phyloP scores from a whole-genome alignment of 1,140 invertebrate species.

The Metopolophium dirhodum region DNA sequence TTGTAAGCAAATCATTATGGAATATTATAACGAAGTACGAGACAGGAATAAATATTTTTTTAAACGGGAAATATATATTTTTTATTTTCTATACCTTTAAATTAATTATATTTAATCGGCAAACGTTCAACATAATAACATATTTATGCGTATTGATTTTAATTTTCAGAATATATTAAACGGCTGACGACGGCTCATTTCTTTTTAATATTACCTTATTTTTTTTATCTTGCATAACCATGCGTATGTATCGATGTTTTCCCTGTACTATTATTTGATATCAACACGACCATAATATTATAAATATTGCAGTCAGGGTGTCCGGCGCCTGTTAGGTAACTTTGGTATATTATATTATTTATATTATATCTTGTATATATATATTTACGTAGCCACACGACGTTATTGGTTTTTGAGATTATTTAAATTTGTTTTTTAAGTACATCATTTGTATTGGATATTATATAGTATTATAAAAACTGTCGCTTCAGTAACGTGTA shows the following conservation, averaged over 20 bases:
- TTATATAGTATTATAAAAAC: neutral
- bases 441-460: conserved; percentile 3
- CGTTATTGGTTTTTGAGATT: neutral
- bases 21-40: neutral
- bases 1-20: neutral
- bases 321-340: neutral
- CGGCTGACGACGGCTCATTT: neutral
- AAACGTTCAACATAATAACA: neutral
- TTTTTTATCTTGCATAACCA: neutral
- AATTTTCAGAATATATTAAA: neutral
- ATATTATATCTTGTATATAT: neutral
- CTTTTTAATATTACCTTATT: neutral
- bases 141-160: neutral
- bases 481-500: neutral
- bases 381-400: neutral
- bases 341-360: neutral
- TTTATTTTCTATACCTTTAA: neutral
- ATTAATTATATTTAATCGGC: neutral
- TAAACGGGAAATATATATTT: neutral
- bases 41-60: neutral
- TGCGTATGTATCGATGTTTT: neutral
- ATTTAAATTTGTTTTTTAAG: conserved; percentile 18
- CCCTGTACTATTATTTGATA: conserved; percentile 1
- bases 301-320: neutral
- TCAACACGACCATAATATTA: neutral